Base-by-base conservation (phyloP, 2,888 invertebrate genomes). In the Cheilosia impressa region DNA sequence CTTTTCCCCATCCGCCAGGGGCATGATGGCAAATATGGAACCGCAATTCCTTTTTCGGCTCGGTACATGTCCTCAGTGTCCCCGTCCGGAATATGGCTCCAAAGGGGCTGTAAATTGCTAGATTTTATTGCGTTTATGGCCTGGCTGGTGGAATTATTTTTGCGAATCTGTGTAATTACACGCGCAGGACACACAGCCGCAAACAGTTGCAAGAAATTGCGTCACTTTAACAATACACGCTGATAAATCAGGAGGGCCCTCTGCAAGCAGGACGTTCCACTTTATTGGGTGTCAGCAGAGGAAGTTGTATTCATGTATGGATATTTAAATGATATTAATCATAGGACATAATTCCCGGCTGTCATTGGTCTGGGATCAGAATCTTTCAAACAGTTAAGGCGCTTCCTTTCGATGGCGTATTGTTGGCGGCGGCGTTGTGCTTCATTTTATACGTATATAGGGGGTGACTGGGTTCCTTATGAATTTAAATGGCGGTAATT, bases 51-150 rank as follows among this genome's bases (percentile, higher is more conserved):
- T 69, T 69, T 83, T 77, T 65, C 17, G n/a, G 9, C 17, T 9
- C 17, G 3, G 3, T 17, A 7, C 41, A 31, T 17, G 53, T 62
- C 19, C 17, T 43, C 52, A 43, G 58, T 81, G 78, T 34, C 45
- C 45, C 60, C 13, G 77, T 34, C 58, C 83, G 52, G 63, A 47
- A 76, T 85, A 72, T 58, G 81, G 63, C 85, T 85, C 85, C 85
- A 72, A 77, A 77, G 85, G 81, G 81, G 38, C 81, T 85, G 85
- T 85, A 85, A 85, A 85, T 85, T 85, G 85, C 76, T 77, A 72
- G 76, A 84, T 81, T 85, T 85, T 85, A 85, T 85, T 85, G 85
- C 76, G 85, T 85, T 85, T 80, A 85, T 71, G 68, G 81, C 45
- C 76, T 71, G 72, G 13, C 72, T 71, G 24, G 31, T 81, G 66